A percentile compares a stretch with the other conserved stretches of the same genome.
Conservation (phyloP, 1,140 invertebrate genomes). For the Antheraea pernyi region DNA sequence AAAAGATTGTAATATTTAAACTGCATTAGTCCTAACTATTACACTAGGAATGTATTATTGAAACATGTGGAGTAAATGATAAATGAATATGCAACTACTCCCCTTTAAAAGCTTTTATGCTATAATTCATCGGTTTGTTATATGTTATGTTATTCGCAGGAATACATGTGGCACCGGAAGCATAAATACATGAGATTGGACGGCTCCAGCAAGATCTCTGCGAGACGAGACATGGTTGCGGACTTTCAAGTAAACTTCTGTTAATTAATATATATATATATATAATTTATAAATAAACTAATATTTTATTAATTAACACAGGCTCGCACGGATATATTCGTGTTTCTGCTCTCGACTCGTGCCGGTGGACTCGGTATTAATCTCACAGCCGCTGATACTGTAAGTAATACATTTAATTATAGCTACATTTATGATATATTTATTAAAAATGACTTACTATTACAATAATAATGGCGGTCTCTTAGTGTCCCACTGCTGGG, state of each 20-base stretch:
- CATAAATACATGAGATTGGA: constrained; percentile 95
- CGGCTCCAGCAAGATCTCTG: constrained; percentile 95
- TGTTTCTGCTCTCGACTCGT: constrained; percentile 96
- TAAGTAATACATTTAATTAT: constrained; percentile 72
- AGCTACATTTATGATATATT: too few relatives aligned
- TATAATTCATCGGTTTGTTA: too few relatives aligned
- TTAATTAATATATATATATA: neutral
- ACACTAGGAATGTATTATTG: too few relatives aligned
- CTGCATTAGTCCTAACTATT: too few relatives aligned
- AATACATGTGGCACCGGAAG: constrained; percentile 96
- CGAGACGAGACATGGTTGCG: constrained; percentile 94
- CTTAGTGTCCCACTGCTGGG: too few relatives aligned
- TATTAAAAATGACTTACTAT: too few relatives aligned
- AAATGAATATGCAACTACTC: too few relatives aligned
- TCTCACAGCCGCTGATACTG: constrained; percentile 98
- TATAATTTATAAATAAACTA: too few relatives aligned
- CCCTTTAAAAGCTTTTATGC: too few relatives aligned
- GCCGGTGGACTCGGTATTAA: constrained; percentile 99
- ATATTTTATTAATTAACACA: constrained; percentile 62
- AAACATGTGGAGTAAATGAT: too few relatives aligned
- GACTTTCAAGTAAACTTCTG: constrained; percentile 83
- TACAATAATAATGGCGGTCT: too few relatives aligned
- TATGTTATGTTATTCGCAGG: constrained; percentile 74
- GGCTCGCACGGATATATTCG: constrained; percentile 94
- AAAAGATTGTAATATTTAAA: too few relatives aligned